Evolutionary conservation across 2,888 invertebrate genomes (phyloP), one percentile per base, ranked within the genome.

Genomic region (Julus scandinavius): DNA sequence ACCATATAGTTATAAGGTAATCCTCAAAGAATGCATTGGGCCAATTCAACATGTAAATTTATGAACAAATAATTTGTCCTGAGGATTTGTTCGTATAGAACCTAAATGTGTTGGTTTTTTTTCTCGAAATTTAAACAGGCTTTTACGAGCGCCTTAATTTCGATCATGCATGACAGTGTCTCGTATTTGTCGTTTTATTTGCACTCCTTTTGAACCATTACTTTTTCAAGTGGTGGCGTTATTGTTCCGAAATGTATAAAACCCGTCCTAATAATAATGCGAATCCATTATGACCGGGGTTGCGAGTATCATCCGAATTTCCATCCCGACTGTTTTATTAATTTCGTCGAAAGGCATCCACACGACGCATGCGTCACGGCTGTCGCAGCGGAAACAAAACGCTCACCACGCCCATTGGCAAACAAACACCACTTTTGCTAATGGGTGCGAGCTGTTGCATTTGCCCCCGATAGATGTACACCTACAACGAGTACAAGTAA

Each of bases 341-440:
- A 72, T 72, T 72, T 29, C 11, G 20, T 20, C 2, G 72, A 20
- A 29, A 72, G 54, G 54, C 72, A 3, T 20, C 7, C 13, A 11
- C 20, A 72, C 20, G 29, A 29, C 72, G 72, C 72, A 72, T 72
- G 72, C 72, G 54, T 54, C 54, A 4, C 54, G 54, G 54, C 13
- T 17, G 54, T 54, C 54, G 72, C 72, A 11, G 9, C 72, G 72
- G 72, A 72, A 72, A 72, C 72, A 20, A 20, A 20, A 29, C 7
- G 20, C 29, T 11, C n/a, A n/a, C 63, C 72, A 72, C 72, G 29
- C 72, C 72, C 72, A 72, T 72, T 72, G 72, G 72, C 72, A 72
- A 72, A 72, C 72, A 72, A 72, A 72, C 72, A 72, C 29, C 72
- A 72, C 72, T 72, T 72, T 72, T 72, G 72, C 72, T 72, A 72